These are phyloP conservation scores for Petrocephalus zakoni DNA, from an alignment of 2,113 vertebrate species.

Conservation along the genomic window DNA sequence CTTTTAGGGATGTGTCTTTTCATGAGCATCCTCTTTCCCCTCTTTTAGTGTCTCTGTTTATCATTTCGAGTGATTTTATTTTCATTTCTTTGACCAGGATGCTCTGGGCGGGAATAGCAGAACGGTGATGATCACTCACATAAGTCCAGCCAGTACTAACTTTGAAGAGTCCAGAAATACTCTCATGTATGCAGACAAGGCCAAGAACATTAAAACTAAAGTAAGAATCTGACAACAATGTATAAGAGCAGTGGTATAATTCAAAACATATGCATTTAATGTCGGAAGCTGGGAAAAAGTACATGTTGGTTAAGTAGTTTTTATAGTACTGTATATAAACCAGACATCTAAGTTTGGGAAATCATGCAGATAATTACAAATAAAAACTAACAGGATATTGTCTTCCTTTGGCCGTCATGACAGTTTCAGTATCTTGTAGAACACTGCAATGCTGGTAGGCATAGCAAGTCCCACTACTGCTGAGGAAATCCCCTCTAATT, in stretches of 20 bases:
- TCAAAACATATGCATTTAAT: no score
- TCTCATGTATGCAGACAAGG: conserved; percentile 44
- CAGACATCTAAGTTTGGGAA: background rate
- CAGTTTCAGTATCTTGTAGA: background rate
- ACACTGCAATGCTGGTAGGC: background rate
- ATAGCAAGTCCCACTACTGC: background rate
- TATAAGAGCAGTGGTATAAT: background rate
- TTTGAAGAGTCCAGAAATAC: conserved; percentile 58
- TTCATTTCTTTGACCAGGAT: conserved; percentile 38
- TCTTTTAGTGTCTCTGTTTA: background rate
- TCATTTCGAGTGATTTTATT: background rate
- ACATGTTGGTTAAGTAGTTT: no score
- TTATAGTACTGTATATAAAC: background rate
- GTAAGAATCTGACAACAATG: conserved; percentile 28
- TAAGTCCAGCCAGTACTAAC: conserved; percentile 54
- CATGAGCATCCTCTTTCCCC: background rate
- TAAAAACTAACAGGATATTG: background rate
- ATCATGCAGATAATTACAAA: background rate
- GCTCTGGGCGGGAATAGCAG: conserved; percentile 57
- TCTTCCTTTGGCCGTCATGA: background rate
- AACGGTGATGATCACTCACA: conserved; percentile 49
- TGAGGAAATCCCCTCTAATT: background rate
- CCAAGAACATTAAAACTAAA: conserved; percentile 55
- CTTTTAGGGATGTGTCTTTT: background rate
- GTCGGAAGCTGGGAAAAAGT: no score